Percentiles rank a stretch among this genome's conserved stretches.
Conservation (phyloP, 2,888 invertebrate genomes). For the Bhutanitis thaidina region DNA sequence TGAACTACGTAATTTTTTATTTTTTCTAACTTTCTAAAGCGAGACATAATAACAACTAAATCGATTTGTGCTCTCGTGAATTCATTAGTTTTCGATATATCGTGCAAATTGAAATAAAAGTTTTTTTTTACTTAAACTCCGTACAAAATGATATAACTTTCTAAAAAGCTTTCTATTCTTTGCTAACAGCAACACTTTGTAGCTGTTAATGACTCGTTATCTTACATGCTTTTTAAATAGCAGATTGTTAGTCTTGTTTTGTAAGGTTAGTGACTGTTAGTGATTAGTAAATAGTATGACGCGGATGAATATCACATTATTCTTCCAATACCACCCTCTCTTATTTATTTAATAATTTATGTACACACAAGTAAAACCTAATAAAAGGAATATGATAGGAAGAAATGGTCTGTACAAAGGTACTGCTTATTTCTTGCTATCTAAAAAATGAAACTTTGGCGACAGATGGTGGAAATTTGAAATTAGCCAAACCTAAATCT, state of each 20-base stretch:
- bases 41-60: constrained; percentile 20
- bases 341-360: no score
- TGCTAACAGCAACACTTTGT: constrained; percentile 54
- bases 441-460: no score
- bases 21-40: constrained; percentile 13
- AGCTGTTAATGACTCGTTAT: constrained; percentile 42
- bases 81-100: constrained; percentile 30
- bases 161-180: constrained; percentile 54
- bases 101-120: no score
- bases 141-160: constrained; percentile 27
- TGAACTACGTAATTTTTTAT: constrained; percentile 2
- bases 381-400: no score
- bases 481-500: no score
- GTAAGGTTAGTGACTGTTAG: neutral
- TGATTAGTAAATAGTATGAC: neutral
- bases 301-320: no score
- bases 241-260: neutral
- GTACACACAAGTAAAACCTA: no score
- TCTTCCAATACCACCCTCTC: no score
- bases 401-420: no score
- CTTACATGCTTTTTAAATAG: constrained; percentile 41
- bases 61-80: constrained; percentile 38
- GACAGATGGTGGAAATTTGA: no score
- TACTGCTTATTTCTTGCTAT: no score
- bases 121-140: constrained; percentile 26